Percentiles rank a stretch among this genome's conserved stretches.
phyloP scores from a whole-genome alignment of 2,113 vertebrate genomes.

The Seriola dumerili region DNA sequence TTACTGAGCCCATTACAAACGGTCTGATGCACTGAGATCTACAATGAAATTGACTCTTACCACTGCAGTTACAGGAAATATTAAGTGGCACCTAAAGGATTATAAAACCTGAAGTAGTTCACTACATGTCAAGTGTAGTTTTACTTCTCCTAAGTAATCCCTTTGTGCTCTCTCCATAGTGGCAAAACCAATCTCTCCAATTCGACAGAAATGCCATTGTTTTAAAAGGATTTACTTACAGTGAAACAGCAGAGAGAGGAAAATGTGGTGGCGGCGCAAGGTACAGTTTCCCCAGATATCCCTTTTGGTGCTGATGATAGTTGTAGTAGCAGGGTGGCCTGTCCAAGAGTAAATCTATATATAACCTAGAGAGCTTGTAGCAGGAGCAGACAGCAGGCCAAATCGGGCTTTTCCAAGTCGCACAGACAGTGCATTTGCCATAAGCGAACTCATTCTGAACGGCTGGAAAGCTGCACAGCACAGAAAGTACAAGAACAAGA shows the following conservation, averaged over 20 bases:
- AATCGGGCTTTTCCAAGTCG: slow-evolving; percentile 70
- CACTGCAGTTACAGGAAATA: slow-evolving; percentile 27
- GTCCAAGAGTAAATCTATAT: slow-evolving; percentile 73
- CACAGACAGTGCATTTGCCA: slow-evolving; percentile 65
- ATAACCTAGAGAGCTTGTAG: slow-evolving; percentile 71
- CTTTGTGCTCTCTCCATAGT: slow-evolving; percentile 14
- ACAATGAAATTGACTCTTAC: slow-evolving; percentile 31
- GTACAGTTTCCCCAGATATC: slow-evolving; percentile 64
- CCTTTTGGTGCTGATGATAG: slow-evolving; percentile 75
- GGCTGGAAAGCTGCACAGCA: slow-evolving; percentile 59
- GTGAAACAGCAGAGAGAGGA: slow-evolving; percentile 45
- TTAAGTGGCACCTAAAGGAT: slow-evolving; percentile 34
- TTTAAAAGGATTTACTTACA: slow-evolving; percentile 76
- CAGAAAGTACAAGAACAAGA: slow-evolving; percentile 66
- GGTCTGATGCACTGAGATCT: slow-evolving; percentile 9
- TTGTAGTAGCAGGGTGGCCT: slow-evolving; percentile 57
- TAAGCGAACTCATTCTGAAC: slow-evolving; percentile 68
- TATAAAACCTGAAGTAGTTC: slow-evolving; percentile 29
- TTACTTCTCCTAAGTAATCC: slow-evolving; percentile 45
- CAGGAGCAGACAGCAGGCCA: slow-evolving; percentile 46
- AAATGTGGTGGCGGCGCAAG: slow-evolving; percentile 31
- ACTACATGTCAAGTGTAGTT: slow-evolving; percentile 45
- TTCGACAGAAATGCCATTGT: slow-evolving; percentile 52
- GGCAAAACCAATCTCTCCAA: slow-evolving; percentile 32
- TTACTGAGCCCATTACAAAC: slow-evolving; percentile 17